A percentile compares a stretch with the other conserved stretches of the same genome.
These are phyloP conservation scores for Alitta virens DNA, from an alignment of 2,888 invertebrate genomes.

Conservation along the genomic window DNA sequence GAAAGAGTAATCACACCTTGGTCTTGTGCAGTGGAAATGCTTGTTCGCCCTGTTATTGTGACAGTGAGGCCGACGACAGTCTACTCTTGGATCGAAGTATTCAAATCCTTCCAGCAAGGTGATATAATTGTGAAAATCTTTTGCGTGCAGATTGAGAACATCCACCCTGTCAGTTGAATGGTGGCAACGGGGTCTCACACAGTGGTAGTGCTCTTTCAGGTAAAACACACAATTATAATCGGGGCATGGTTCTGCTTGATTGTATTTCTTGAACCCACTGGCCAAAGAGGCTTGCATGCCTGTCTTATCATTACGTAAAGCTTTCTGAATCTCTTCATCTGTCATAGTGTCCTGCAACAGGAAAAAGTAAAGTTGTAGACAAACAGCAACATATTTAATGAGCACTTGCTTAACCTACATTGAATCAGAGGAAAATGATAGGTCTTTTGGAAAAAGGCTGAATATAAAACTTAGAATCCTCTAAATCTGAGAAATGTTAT, in stretches of 20 bases:
- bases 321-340: constrained; percentile 18
- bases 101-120: constrained; percentile 82
- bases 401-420: too few species aligned
- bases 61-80: constrained; percentile 69
- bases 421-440: too few species aligned
- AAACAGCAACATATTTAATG: too few species aligned
- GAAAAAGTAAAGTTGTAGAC: too few species aligned
- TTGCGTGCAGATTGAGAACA: constrained; percentile 76
- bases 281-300: constrained; percentile 19
- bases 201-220: constrained; percentile 78
- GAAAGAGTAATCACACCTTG: constrained; percentile 72
- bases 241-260: constrained; percentile 62
- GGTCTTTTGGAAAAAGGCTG: too few species aligned
- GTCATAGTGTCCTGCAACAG: constrained; percentile 14
- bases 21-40: constrained; percentile 75
- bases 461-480: too few species aligned
- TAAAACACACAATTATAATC: constrained; percentile 73
- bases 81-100: constrained; percentile 74
- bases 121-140: constrained; percentile 80
- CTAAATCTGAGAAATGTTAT: too few species aligned
- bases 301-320: not conserved
- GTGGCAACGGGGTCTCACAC: constrained; percentile 77
- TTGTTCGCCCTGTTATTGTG: constrained; percentile 69
- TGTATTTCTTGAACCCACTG: constrained; percentile 46
- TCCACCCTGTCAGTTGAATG: constrained; percentile 78